Evolutionary conservation across 2,888 invertebrate species (phyloP), one percentile per base, ranked within the genome.

Genomic region (Lepeophtheirus nordmannii): DNA sequence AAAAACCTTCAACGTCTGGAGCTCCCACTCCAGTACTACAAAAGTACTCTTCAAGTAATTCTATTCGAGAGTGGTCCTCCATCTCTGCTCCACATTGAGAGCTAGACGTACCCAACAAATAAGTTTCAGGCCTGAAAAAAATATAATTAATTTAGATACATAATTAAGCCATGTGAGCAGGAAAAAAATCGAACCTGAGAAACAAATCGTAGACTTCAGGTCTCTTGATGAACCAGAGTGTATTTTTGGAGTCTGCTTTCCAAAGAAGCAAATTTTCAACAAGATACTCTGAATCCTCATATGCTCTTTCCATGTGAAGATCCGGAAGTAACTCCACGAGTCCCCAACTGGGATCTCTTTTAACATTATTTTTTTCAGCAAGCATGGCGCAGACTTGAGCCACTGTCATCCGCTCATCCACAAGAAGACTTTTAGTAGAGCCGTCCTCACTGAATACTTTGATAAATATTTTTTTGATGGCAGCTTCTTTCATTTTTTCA

Each of bases 231-330:
- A 96, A 96, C 70, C 90, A 80, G 67, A 98, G 85, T 76, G 89
- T 91, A 78, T 98, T 98, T 75, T 90, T 91, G 1, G 94, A 94
- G 74, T 96, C 96, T 67, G 91, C 82, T 22, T 93, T 91, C 97
- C 97, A 98, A 73, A 92, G 80, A 80, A 96, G 85, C 72, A 97
- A 81, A 78, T 96, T 96, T 73, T 96, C 94, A 65, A 97, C 96
- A 74, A 97, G 78, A 75, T 88, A 82, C 76, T 98, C 97, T 75
- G 97, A 93, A 75, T 98, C 97, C 79, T 98, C 97, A 75, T 93
- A 92, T 58, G 93, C 84, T 69, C 97, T 84, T 77, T 97, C 94
- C 89, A 98, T 94, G 76, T 91, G 87, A 68, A 98, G 82, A 74
- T 97, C 96, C 2, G 93, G 93, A 74, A 96, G 81, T 75, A 92